phyloP scores from a whole-genome alignment of 2,797 vertebrate species.

The Bucorvus abyssinicus region DNA sequence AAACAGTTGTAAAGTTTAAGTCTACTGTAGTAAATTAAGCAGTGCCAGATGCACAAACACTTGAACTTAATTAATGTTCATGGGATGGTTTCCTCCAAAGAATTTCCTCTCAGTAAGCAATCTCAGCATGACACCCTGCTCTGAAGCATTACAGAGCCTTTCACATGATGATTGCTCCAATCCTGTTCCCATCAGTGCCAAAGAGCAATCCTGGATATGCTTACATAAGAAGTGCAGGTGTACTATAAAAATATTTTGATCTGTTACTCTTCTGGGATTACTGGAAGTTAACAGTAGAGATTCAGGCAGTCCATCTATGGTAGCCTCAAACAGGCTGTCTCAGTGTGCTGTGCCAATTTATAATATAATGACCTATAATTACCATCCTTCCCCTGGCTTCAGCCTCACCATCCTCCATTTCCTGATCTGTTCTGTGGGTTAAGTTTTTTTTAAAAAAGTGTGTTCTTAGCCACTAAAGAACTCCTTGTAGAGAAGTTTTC shows the following conservation, averaged over 20 bases:
- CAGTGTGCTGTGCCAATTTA: neutral
- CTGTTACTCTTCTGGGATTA: neutral
- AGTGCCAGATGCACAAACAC: neutral
- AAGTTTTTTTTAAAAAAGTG: neutral
- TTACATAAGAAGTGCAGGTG: neutral
- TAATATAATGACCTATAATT: neutral
- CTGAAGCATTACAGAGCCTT: neutral
- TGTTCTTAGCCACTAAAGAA: neutral
- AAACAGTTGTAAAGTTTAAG: neutral
- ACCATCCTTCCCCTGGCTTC: neutral
- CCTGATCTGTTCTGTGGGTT: fast-evolving
- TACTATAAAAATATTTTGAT: neutral
- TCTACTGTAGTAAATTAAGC: neutral
- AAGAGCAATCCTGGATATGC: neutral
- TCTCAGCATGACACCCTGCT: no score
- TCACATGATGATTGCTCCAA: neutral
- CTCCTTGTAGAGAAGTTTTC: fast-evolving
- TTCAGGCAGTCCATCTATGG: fast-evolving
- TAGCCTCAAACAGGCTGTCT: neutral
- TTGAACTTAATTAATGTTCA: neutral
- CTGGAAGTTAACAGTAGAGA: neutral
- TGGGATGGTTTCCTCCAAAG: neutral
- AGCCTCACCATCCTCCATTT: neutral
- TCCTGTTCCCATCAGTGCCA: neutral
- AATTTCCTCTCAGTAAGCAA: neutral